Evolutionary conservation across 1,140 invertebrate genomes (phyloP).

Genomic region (Nasonia giraulti): DNA sequence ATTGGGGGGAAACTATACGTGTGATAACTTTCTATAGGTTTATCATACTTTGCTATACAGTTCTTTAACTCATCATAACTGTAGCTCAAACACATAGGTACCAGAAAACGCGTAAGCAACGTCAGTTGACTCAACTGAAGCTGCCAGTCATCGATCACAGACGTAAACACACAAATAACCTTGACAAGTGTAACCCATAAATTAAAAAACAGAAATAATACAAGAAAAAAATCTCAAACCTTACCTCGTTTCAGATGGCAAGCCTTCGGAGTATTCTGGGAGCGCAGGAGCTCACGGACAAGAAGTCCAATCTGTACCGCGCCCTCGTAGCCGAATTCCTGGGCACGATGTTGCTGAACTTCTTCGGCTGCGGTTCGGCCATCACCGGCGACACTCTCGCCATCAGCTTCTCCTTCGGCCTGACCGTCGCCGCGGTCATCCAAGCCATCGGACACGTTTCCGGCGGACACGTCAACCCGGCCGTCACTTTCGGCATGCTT

Average conservation of each 20-base stretch:
- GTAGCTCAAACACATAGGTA: too few species aligned
- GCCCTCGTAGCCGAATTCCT: slow-evolving; percentile 89
- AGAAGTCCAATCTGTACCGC: slow-evolving; percentile 77
- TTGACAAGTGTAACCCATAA: too few species aligned
- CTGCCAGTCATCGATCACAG: too few species aligned
- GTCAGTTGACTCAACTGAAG: too few species aligned
- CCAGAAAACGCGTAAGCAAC: too few species aligned
- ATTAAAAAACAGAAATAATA: too few species aligned
- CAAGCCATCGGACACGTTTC: slow-evolving; percentile 91
- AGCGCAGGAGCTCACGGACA: slow-evolving; percentile 79
- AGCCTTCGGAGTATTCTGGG: slow-evolving; percentile 79
- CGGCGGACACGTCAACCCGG: slow-evolving; percentile 94
- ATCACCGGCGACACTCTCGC: slow-evolving; percentile 80
- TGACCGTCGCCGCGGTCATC: slow-evolving; percentile 86
- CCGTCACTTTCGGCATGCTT: slow-evolving; percentile 87
- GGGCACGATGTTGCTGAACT: slow-evolving; percentile 87
- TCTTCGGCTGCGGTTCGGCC: slow-evolving; percentile 88
- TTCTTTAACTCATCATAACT: too few species aligned
- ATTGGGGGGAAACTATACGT: too few species aligned
- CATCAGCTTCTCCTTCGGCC: slow-evolving; percentile 90
- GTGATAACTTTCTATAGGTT: too few species aligned
- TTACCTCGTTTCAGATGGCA: slow-evolving; percentile 64
- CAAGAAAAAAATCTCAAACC: too few species aligned
- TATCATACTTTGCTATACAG: too few species aligned
- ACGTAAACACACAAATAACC: too few species aligned